Evolutionary conservation across 2,113 vertebrate species (phyloP), one percentile per base, ranked within the genome.

Genomic region (Prionailurus bengalensis): DNA sequence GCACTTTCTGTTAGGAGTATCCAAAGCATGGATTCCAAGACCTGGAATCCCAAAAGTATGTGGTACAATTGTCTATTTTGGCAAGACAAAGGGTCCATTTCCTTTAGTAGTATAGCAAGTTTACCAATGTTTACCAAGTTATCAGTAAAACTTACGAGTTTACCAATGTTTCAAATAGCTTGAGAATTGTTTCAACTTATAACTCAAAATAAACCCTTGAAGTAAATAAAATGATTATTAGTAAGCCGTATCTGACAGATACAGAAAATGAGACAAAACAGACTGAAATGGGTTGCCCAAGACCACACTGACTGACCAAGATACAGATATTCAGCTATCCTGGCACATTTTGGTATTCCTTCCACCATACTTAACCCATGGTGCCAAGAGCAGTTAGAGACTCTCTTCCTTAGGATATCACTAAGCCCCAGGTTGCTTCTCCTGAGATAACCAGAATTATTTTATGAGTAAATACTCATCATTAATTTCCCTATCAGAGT

Each of bases 221-320:
- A 91, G 31, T 93, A 97, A 97, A 96, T 86, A 91, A 90, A 97
- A 88, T 95, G 79, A 74, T 65, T 89, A 85, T 76, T 89, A 78
- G 55, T 87, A 87, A 96, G 65, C 87, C 58, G 13, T 42, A 65
- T 63, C 94, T 94, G 80, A 84, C 81, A 78, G 61, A 81, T 97
- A 48, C 9, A 55, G 79, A 95, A 89, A 80, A 33, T 58, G 66
- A 97, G 78, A 95, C 45, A 84, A 78, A 81, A n/a, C 80, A 85
- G 53, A 71, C 39, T 84, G 70, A 39, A 81, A 51, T 27, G 36
- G 42, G 31, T 61, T 95, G 84, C 61, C 29, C 70, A 36, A 95
- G 73, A 53, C 85, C 51, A 23, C 0, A 0, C 21, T 79, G 39
- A 68, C 78, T 83, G 80, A 17, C 23, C 33, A 33, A 71, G 9